Evolutionary conservation across 2,888 invertebrate species (phyloP), one percentile per base, ranked within the genome.

Genomic region (Laspeyria flexula): DNA sequence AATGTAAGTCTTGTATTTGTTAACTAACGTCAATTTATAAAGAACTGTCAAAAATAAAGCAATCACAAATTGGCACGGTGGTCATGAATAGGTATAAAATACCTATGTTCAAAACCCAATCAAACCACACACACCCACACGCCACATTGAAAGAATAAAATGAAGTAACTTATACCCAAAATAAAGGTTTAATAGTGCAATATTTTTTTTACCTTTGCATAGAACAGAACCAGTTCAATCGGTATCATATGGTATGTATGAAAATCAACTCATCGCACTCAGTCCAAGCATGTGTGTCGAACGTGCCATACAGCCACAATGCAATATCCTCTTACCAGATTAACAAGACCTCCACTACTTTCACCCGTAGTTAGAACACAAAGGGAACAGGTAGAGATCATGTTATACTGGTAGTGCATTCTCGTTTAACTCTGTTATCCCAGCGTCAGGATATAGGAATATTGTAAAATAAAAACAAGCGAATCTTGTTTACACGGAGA

Each of bases 241-340:
- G 12, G 35, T 18, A 15, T 13, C 39, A 23, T 43, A 39, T 25
- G 31, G 18, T 29, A 29, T 30, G 39, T 38, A 30, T 39, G 21
- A 41, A 40, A 50, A 45, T 31, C 38, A 61, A 60, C 65, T 67
- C 65, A 66, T 64, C 60, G 52, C 50, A 53, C 43, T 38, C 38
- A 41, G 47, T 42, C 43, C 41, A 44, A 48, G 39, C 42, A 15
- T 62, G 65, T 70, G 42, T 65, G 60, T 60, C 12, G 66, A 65
- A 71, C 71, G 71, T 71, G 71, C 64, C 27, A 40, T 33, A 11
- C 33, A 46, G 16, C 54, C 58, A 43, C 60, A 55, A 48, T 51
- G 31, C 55, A 51, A 48, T 58, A 34, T 43, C 47, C 41, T 37
- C 38, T 43, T 39, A 56, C 56, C 54, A 59, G 15, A 21, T 9